These are phyloP conservation scores for Dryoscopus gambensis DNA, from an alignment of 2,113 vertebrate genomes.

Conservation along the genomic window DNA sequence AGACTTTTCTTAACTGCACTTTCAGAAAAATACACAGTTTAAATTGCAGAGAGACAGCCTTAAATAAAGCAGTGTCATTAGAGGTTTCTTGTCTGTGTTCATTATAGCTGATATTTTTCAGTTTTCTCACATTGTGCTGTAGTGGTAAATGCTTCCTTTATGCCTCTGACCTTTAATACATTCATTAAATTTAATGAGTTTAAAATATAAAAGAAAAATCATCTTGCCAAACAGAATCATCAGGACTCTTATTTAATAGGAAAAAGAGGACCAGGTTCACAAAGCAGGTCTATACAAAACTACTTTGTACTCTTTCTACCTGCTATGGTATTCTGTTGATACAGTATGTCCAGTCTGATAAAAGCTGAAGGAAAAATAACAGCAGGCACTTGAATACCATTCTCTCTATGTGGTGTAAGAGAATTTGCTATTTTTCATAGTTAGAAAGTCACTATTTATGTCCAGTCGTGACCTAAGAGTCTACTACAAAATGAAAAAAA, in stretches of 20 bases:
- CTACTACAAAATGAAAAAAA: not conserved
- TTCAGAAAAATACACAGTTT: not conserved
- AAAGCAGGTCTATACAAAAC: not conserved
- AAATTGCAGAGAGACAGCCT: not conserved
- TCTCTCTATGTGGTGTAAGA: not conserved
- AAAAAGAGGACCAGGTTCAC: not conserved
- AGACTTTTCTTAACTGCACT: not conserved
- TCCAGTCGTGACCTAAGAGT: not conserved
- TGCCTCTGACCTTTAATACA: constrained; percentile 44
- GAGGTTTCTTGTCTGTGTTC: not conserved
- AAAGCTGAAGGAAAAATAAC: not conserved
- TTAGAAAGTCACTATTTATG: not conserved
- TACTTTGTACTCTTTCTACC: not conserved
- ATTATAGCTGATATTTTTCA: constrained; percentile 18
- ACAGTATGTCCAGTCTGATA: not conserved
- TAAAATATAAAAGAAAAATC: constrained; percentile 8
- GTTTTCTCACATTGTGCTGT: not conserved
- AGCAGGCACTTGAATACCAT: not conserved
- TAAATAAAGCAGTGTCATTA: not conserved
- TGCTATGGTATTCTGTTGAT: not conserved
- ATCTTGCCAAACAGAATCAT: not conserved
- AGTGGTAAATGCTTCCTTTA: constrained; percentile 18
- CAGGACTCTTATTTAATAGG: not conserved
- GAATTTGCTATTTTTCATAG: not conserved
- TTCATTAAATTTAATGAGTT: constrained; percentile 53